Evolutionary conservation across 1,140 invertebrate species (phyloP), one percentile per base, ranked within the genome.

Genomic region (Leptoteleia sp.): DNA sequence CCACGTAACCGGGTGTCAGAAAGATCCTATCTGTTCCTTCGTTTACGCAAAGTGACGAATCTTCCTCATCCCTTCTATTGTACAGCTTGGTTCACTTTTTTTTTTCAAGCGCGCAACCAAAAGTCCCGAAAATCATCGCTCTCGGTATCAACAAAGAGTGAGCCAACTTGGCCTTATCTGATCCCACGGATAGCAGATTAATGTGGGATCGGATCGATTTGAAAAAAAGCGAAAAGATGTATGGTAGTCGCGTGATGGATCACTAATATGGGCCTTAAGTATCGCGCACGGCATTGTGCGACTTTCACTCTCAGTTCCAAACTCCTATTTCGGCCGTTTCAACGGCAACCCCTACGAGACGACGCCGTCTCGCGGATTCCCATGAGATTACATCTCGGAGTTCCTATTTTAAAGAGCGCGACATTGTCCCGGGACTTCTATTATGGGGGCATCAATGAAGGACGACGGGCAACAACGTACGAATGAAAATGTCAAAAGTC

Each of bases 371-470:
- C 80, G 82, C 80, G 82, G 84, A 86, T 87, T 87, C 85, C 85
- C 85, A 87, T 82, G 85, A 83, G 85, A 86, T 86, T 84, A 82
- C 82, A 87, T 87, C 85, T 85, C 68, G 61, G 50, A 85, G 83
- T 81, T 80, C 13, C 54, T 65, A 35, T 54, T 76, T 72, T 35
- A 42, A 75, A 47, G 52, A 64, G 4, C 7, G 12, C 6, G 31
- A 38, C 65, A 83, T 85, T 84, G 82, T 85, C 35, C 29, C 27
- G 7, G n/a, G 8, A 35, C 29, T 45, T 38, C 61, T 45, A 65
- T 64, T 62, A 64, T 68, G 47, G 13, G 54, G 22, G 59, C 65
- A 47, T 82, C 73, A 77, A 82, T 80, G 48, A 73, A 33, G 19
- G 45, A 11, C 57, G 52, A 54, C 55, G 17, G n/a, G 45, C 35